A percentile compares a stretch with the other conserved stretches of the same genome.
phyloP scores from a whole-genome alignment of 2,797 vertebrate species.

The Eremophila alpestris region DNA sequence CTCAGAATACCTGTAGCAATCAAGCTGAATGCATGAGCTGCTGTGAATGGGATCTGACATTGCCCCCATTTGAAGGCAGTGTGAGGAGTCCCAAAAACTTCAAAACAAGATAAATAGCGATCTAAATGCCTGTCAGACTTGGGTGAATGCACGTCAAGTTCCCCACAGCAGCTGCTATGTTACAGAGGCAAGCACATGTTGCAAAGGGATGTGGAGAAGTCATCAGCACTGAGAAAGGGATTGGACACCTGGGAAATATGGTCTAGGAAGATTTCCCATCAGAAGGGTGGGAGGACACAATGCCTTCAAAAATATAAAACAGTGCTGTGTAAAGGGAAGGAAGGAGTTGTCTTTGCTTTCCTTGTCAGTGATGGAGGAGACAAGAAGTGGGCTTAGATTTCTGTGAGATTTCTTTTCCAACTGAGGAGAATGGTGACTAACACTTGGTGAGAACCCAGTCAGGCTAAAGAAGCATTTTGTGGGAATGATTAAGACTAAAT shows the following conservation, averaged over 20 bases:
- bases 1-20: neutral
- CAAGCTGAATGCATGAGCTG: neutral
- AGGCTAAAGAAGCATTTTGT: neutral
- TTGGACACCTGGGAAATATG: neutral
- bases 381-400: neutral
- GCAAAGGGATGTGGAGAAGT: neutral
- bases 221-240: neutral
- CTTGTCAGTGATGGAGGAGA: neutral
- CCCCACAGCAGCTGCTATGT: neutral
- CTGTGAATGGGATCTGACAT: neutral
- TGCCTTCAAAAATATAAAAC: neutral
- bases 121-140: neutral
- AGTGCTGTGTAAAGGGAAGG: neutral
- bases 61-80: accelerated
- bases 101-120: neutral
- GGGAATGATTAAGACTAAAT: neutral
- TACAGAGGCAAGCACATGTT: neutral
- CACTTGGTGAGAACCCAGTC: neutral
- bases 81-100: neutral
- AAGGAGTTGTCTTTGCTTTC: neutral
- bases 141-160: neutral
- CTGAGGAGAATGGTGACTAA: neutral
- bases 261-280: neutral
- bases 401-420: neutral
- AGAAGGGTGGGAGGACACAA: neutral